A percentile compares a stretch with the other conserved stretches of the same genome.
Conservation (phyloP, 2,113 vertebrate genomes). For the Colius striatus region DNA sequence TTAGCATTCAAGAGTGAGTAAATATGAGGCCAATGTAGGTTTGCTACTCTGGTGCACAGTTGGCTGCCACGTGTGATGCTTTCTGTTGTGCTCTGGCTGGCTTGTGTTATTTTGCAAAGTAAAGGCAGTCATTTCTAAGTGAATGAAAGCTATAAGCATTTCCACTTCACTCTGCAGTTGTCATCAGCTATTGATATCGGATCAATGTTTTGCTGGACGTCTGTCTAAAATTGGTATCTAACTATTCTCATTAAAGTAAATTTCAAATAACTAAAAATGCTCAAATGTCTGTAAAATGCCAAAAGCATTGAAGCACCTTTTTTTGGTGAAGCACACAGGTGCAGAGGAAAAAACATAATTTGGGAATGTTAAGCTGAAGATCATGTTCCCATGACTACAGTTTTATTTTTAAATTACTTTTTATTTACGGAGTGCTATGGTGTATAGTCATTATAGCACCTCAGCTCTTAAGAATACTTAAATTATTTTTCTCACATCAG, state of each 20-base stretch:
- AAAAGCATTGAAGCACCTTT: background rate
- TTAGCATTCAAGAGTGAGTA: background rate
- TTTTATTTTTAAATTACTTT: conserved; percentile 63
- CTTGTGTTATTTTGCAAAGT: background rate
- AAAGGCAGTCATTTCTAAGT: background rate
- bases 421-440: conserved; percentile 9
- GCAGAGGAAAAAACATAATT: background rate
- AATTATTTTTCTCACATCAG: conserved; percentile 29
- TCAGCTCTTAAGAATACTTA: conserved; percentile 13
- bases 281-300: background rate
- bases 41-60: background rate
- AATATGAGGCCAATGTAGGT: background rate
- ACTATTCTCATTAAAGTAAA: background rate
- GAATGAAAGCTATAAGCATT: background rate
- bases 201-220: background rate
- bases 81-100: background rate
- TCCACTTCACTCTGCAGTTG: background rate
- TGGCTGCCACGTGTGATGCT: background rate
- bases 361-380: background rate
- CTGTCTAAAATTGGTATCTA: background rate
- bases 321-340: background rate
- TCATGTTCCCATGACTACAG: conserved; percentile 54
- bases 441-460: conserved; percentile 6
- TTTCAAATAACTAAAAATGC: background rate
- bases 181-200: background rate